Base-by-base conservation (phyloP, 1,140 invertebrate genomes). In the Eriosoma lanigerum region DNA sequence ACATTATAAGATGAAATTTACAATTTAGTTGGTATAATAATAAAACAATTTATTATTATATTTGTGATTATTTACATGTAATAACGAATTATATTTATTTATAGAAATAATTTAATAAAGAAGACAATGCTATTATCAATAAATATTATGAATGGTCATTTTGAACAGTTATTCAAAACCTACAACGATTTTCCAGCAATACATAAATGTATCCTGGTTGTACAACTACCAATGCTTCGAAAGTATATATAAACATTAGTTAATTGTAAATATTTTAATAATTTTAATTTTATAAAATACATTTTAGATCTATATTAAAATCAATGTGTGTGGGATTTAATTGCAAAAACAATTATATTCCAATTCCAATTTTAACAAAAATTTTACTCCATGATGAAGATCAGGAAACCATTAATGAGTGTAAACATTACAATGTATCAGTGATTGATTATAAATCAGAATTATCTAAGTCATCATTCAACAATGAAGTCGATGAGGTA, bases 321-420 rank as follows among this genome's bases (percentile, higher is more conserved):
- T 56, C 54, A 10, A 62, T 78, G 38, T 78, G 52, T 38, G 12
- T 29, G 6, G 54, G 54, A 24, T 78, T 60, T 26, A 78, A 78
- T 48, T 60, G 75, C 38, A 78, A 78, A 62, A 78, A 78, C 29
- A 78, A 78, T 62, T 46, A 78, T 19, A 62, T 48, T 60, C 38
- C 75, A 15, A 62, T 78, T 26, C 10, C 21, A 46, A 60, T n/a
- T 29, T 48, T 78, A 62, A 48, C 54, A 17, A 60, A 48, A 29
- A 60, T 60, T 3, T 46, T 78, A 19, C 24, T 78, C 9, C 75
- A 78, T 15, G 19, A 78, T 62, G 5, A 46, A 44, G 3, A 48
- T 26, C 54, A n/a, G 24, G 32, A 78, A 26, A 78, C 56, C 21
- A 46, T 19, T 4, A 78, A 78, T 24, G 75, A 78, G 24, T 78